Conservation (phyloP, 1,140 invertebrate species). For the Mizuhopecten yessoensis region DNA sequence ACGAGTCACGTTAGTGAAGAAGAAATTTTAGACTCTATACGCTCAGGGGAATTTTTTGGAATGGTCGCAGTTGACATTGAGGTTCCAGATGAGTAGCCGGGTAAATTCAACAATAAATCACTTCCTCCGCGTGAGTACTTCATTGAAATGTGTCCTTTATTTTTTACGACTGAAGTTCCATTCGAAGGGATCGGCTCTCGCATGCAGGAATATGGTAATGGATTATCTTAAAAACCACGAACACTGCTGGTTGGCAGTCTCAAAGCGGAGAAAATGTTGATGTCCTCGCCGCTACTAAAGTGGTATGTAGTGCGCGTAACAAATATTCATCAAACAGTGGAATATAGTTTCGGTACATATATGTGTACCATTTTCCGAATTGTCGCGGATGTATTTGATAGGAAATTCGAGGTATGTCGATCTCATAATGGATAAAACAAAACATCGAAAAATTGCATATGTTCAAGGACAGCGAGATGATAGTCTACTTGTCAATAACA, state of each 20-base stretch:
- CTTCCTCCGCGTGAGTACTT: conserved; percentile 48
- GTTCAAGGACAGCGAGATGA: conserved; percentile 50
- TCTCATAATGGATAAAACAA: conserved; percentile 62
- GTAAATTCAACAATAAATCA: not conserved
- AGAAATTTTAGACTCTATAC: conserved; percentile 53
- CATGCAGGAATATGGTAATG: conserved; percentile 61
- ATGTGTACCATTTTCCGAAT: conserved; percentile 65
- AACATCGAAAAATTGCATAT: conserved; percentile 53
- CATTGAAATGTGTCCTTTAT: conserved; percentile 56
- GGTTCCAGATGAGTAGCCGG: conserved; percentile 51
- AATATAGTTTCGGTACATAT: conserved; percentile 58
- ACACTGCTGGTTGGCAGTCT: conserved; percentile 62
- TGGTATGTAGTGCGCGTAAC: conserved; percentile 67
- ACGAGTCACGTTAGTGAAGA: conserved; percentile 48
- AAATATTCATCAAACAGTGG: conserved; percentile 67
- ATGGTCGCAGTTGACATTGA: conserved; percentile 63
- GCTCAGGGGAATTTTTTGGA: conserved; percentile 59
- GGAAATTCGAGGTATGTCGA: no score
- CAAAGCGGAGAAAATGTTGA: conserved; percentile 61
- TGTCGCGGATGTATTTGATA: conserved; percentile 64
- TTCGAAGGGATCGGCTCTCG: conserved; percentile 54
- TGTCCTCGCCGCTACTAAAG: conserved; percentile 63
- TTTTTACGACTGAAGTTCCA: conserved; percentile 54
- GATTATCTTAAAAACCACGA: conserved; percentile 57
- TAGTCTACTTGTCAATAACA: conserved; percentile 46